These are phyloP conservation scores for Hydrotaea cyrtoneurina DNA, from an alignment of 2,888 invertebrate genomes.

Conservation along the genomic window DNA sequence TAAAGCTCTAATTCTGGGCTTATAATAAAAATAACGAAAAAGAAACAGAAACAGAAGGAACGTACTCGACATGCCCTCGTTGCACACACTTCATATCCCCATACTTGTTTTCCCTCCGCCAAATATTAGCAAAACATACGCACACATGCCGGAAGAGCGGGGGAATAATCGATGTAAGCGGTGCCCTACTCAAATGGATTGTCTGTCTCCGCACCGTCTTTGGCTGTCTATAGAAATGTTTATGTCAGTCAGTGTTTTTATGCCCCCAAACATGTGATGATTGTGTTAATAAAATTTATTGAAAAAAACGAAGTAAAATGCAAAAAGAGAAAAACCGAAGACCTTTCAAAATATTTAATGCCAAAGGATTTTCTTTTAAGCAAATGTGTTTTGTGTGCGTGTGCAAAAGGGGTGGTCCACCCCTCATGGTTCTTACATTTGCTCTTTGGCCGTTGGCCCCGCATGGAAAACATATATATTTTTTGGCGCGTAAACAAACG, in stretches of 20 bases:
- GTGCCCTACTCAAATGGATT: neutral
- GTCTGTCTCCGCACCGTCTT: neutral
- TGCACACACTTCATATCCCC: neutral
- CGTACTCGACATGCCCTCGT: neutral
- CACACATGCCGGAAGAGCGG: neutral
- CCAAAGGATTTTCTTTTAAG: slow-evolving; percentile 55
- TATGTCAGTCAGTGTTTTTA: neutral
- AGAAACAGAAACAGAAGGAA: too few relatives aligned
- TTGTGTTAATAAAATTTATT: slow-evolving; percentile 63
- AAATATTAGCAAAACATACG: too few relatives aligned
- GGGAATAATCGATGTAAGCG: neutral
- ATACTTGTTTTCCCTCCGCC: neutral
- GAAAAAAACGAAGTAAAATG: slow-evolving; percentile 9
- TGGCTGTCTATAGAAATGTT: neutral
- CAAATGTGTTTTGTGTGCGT: slow-evolving; percentile 10
- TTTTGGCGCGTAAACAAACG: slow-evolving; percentile 30
- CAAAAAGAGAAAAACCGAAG: slow-evolving; percentile 14
- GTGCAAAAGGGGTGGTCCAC: too few relatives aligned
- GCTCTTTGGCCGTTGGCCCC: neutral
- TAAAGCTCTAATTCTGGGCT: slow-evolving; percentile 19
- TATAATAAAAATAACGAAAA: neutral
- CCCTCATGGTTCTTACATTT: neutral
- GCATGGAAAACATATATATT: neutral
- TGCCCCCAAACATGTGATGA: slow-evolving; percentile 48
- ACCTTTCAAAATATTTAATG: slow-evolving; percentile 52